Evolutionary conservation across 53 echinoderm and acorn worm genomes (phyloP), one percentile per base, ranked within the genome.

Genomic region (Zoroaster sp.): DNA sequence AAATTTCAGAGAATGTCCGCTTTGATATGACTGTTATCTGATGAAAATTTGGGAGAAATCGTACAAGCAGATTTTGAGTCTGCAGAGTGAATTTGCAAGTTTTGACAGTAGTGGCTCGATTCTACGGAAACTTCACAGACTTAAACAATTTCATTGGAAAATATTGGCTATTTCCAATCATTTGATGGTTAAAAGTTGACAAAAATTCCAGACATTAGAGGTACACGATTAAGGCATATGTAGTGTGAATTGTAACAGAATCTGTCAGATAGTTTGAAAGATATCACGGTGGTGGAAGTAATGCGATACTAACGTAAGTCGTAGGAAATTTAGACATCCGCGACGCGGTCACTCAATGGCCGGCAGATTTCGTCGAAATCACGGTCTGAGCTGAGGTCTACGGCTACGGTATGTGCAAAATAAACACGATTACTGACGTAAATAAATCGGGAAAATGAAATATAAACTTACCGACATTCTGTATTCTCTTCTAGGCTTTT

Each of bases 381-480:
- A 38, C 73, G 73, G 36, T n/a, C 2, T 72, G 36, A 20, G 11
- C 36, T 35, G 7, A n/a, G n/a, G n/a, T n/a, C n/a, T n/a, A n/a
- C n/a, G n/a, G n/a, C n/a, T n/a, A n/a, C n/a, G n/a, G n/a, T n/a
- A n/a, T n/a, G n/a, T n/a, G n/a, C n/a, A n/a, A n/a, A n/a, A n/a
- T n/a, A n/a, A n/a, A n/a, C n/a, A n/a, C n/a, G n/a, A n/a, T n/a
- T n/a, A 0, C 20, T 47, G 31, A 34, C 28, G 4, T 67, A 5
- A 20, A 69, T 3, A 73, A 73, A 87, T 72, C 40, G 5, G 5
- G 1, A 65, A 15, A 39, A 69, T 20, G 9, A 36, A 31, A 43
- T 85, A 20, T 49, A 35, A 21, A 91, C 91, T 85, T 87, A 91
- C 91, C 91, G 89, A 89, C 49, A 89, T 89, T 40, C 75, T 55